Percentiles rank a stretch among this genome's conserved stretches.
These are phyloP conservation scores for Sitophilus oryzae DNA, from an alignment of 1,140 invertebrate species.

Conservation along the genomic window DNA sequence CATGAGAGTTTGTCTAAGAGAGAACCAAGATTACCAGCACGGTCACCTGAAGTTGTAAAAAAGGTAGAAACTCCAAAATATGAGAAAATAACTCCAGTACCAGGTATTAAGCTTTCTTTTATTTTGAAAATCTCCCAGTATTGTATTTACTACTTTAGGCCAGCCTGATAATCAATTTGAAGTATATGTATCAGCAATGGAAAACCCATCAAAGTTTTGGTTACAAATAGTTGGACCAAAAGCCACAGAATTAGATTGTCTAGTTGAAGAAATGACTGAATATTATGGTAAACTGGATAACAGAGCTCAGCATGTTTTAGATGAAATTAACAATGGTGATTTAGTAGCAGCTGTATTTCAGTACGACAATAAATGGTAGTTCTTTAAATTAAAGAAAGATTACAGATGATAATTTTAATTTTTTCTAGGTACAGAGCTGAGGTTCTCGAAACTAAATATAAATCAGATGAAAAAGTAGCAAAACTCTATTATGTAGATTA, in stretches of 20 bases:
- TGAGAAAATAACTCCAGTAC: conserved; percentile 36
- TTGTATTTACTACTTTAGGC: conserved; percentile 16
- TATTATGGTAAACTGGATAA: conserved; percentile 66
- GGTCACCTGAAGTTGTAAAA: conserved; percentile 29
- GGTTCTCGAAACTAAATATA: conserved; percentile 53
- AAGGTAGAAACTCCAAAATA: conserved; percentile 39
- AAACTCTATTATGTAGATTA: conserved; percentile 76
- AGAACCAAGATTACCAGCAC: conserved; percentile 46
- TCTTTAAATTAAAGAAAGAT: conserved; percentile 37
- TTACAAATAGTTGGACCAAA: conserved; percentile 69
- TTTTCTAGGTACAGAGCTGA: conserved; percentile 46
- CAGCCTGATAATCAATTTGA: conserved; percentile 57
- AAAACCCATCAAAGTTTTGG: conserved; percentile 76
- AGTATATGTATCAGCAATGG: conserved; percentile 75
- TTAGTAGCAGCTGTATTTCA: conserved; percentile 72
- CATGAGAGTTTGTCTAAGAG: conserved; percentile 48
- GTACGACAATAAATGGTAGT: conserved; percentile 71
- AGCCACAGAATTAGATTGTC: conserved; percentile 62
- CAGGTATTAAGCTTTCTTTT: conserved; percentile 26
- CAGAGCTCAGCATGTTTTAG: conserved; percentile 50
- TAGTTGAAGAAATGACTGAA: conserved; percentile 70
- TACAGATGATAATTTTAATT: conserved; percentile 1
- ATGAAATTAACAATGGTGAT: conserved; percentile 59
- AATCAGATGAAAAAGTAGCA: conserved; percentile 50
- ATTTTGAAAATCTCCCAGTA: neutral